phyloP scores from a whole-genome alignment of 2,797 vertebrate species.

The Danionella dracula region DNA sequence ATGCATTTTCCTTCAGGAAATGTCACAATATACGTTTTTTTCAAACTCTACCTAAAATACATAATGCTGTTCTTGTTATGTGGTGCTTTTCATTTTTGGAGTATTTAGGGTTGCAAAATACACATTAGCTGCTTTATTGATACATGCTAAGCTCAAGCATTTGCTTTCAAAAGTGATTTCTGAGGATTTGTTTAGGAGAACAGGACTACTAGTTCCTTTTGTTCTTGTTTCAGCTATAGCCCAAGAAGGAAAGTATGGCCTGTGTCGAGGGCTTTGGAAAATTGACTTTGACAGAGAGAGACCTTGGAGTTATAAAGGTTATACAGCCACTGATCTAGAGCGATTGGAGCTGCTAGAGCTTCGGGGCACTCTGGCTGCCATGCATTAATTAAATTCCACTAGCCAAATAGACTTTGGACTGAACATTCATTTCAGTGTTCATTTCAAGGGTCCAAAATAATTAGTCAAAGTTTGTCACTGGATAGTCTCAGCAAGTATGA shows the following conservation, averaged over 20 bases:
- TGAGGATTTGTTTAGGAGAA: too few relatives aligned
- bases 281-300: constrained; percentile 3
- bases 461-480: not conserved
- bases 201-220: not conserved
- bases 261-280: not conserved
- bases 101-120: too few relatives aligned
- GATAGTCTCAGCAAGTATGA: not conserved
- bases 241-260: not conserved
- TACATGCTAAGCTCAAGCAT: too few relatives aligned
- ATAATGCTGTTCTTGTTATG: too few relatives aligned
- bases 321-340: not conserved
- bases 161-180: too few relatives aligned
- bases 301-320: constrained; percentile 5
- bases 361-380: not conserved
- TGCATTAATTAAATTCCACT: not conserved
- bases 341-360: not conserved
- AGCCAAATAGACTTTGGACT: not conserved
- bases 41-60: too few relatives aligned
- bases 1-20: too few relatives aligned
- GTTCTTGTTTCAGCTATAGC: not conserved
- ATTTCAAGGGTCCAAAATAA: not conserved
- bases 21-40: too few relatives aligned
- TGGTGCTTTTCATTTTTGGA: too few relatives aligned
- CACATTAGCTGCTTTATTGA: too few relatives aligned
- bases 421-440: constrained; percentile 3